Base-by-base conservation (phyloP, 92 coral and sea anemone species). In the Epizoanthus scotinus region DNA sequence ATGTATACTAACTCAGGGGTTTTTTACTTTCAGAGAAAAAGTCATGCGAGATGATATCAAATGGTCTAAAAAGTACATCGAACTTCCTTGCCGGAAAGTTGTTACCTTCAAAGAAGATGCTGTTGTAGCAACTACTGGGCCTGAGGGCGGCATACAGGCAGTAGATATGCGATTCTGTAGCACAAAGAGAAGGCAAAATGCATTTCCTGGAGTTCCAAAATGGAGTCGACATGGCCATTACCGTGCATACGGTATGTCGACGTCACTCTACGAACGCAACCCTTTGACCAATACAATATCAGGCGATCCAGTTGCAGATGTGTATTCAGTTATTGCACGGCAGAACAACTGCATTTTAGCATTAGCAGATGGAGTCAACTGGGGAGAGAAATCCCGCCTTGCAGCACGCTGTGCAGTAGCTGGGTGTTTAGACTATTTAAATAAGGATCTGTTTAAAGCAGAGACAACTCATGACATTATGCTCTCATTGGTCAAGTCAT, bases 361-460 rank as follows among this genome's bases (percentile, higher is more conserved):
- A 24, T 70, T 96, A 28, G 99, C 99, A 0, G 99, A 96, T 69
- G 99, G 99, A 34, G 98, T 94, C 53, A 94, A 91, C 75, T 96
- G 99, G 99, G 98, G 99, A 20, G 97, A 89, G 72, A 93, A 93
- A 71, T 89, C 99, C 25, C 93, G 93, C 55, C 87, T 96, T 34
- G 98, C 99, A n/a, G 99, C 99, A 8, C 95, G 98, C 15, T 93
- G 94, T 59, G 99, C 92, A 17, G 91, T 96, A 19, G 97, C 93
- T 26, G 98, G 99, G 12, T 91, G 98, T 38, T 65, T 96, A 15
- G 88, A 93, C 70, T 91, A 96, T 77, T 82, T 96, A 67, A 86
- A 89, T 74, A 77, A 69, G 25, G 84, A 87, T 64, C 84, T 96
- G 63, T 77, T 78, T 74, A 55, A 88, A 21, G 96, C 94, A 50